A percentile compares a stretch with the other conserved stretches of the same genome.
Evolutionary conservation across 2,888 invertebrate species (phyloP).

Genomic region (Cerastoderma edule): DNA sequence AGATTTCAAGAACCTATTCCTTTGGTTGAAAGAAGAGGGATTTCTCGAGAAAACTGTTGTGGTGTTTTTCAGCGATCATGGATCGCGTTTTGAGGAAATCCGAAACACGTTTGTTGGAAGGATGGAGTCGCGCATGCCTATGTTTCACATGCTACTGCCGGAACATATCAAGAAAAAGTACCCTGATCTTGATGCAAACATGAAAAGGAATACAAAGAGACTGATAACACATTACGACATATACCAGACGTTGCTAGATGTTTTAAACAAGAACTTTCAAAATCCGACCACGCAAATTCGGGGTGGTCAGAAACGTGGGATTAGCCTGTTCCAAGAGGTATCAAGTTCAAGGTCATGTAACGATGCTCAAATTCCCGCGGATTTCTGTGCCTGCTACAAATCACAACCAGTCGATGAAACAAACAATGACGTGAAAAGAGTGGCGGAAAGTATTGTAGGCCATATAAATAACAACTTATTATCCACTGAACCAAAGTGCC

Average conservation of each 20-base stretch:
- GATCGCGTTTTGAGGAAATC: constrained; percentile 93
- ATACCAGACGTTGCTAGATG: constrained; percentile 90
- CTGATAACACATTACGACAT: constrained; percentile 93
- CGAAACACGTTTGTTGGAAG: constrained; percentile 90
- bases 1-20: constrained; percentile 87
- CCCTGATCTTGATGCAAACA: constrained; percentile 88
- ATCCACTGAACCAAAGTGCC: constrained; percentile 86
- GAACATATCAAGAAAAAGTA: constrained; percentile 89
- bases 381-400: constrained; percentile 96
- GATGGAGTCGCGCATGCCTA: constrained; percentile 94
- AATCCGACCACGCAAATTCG: constrained; percentile 29
- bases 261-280: constrained; percentile 81
- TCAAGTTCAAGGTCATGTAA: constrained; percentile 90
- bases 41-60: constrained; percentile 73
- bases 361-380: constrained; percentile 94
- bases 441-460: constrained; percentile 77
- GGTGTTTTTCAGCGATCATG: constrained; percentile 91
- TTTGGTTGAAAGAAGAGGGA: constrained; percentile 81
- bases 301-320: constrained; percentile 54
- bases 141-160: constrained; percentile 90
- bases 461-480: constrained; percentile 42
- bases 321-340: constrained; percentile 90
- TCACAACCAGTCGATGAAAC: constrained; percentile 88
- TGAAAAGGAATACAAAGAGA: constrained; percentile 87
- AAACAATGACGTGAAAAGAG: constrained; percentile 85